Percentiles rank a stretch among this genome's conserved stretches.
These are phyloP conservation scores for Schizothorax lantsangensis DNA, from an alignment of 2,797 vertebrate genomes.

Conservation along the genomic window DNA sequence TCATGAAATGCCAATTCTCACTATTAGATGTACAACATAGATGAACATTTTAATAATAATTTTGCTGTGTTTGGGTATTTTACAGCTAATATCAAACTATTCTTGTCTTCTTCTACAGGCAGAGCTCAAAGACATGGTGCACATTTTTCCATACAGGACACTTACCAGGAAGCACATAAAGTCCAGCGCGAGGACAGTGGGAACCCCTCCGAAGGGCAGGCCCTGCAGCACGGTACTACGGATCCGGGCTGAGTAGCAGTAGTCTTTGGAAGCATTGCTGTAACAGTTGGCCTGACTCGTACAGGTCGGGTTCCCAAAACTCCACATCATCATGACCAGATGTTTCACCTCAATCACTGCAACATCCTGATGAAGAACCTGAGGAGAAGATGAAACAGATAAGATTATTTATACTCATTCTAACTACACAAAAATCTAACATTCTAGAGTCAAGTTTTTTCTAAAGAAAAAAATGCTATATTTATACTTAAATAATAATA, in stretches of 20 bases:
- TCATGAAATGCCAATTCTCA: not conserved
- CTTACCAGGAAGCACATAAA: constrained; percentile 99
- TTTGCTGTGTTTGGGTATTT: not conserved
- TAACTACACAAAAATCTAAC: not conserved
- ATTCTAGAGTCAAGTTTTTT: not conserved
- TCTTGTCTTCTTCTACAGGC: not conserved
- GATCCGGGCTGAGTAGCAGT: constrained; percentile 95
- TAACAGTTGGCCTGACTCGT: constrained; percentile 72
- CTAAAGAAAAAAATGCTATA: not conserved
- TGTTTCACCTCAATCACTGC: constrained; percentile 75
- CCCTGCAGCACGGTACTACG: constrained; percentile 97
- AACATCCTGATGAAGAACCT: constrained; percentile 75
- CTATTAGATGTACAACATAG: not conserved
- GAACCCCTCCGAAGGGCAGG: constrained; percentile 93
- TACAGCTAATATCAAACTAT: not conserved
- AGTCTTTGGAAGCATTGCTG: constrained; percentile 83
- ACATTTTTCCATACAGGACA: constrained; percentile 8
- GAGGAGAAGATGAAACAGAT: not conserved
- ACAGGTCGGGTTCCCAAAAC: constrained; percentile 72
- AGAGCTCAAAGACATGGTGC: not conserved
- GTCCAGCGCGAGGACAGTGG: constrained; percentile 95
- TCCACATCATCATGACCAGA: constrained; percentile 81
- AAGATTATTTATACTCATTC: not conserved
- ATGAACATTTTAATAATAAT: not conserved
- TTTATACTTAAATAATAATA: no score